Evolutionary conservation across 1,140 invertebrate species (phyloP).

Genomic region (Hycleus phaleratus): DNA sequence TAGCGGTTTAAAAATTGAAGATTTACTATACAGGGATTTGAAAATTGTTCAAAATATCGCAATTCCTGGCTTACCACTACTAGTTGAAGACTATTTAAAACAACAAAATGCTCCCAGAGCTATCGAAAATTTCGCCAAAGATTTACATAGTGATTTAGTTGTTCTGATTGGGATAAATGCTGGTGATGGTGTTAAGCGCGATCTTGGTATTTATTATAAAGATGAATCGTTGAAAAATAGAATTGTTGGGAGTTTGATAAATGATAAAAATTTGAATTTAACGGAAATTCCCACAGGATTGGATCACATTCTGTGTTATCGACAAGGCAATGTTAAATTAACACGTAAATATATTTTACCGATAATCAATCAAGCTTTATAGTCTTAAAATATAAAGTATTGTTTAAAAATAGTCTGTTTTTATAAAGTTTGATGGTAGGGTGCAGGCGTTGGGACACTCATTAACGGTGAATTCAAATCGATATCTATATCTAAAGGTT

Average conservation of each 20-base stretch:
- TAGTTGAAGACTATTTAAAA: conserved; percentile 47
- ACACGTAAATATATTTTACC: conserved; percentile 57
- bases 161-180: conserved; percentile 47
- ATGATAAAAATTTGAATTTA: conserved; percentile 29
- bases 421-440: conserved; percentile 48
- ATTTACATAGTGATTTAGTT: conserved; percentile 37
- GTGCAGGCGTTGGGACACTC: conserved; percentile 76
- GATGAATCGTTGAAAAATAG: conserved; percentile 12
- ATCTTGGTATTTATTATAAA: conserved; percentile 46
- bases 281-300: conserved; percentile 31
- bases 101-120: conserved; percentile 38
- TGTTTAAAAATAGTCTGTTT: conserved; percentile 8
- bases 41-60: conserved; percentile 41
- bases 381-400: conserved; percentile 8
- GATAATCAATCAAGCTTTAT: conserved; percentile 42
- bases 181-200: conserved; percentile 40
- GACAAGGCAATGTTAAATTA: conserved; percentile 47
- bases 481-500: conserved; percentile 50
- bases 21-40: conserved; percentile 44
- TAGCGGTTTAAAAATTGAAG: conserved; percentile 36
- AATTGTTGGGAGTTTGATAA: conserved; percentile 24
- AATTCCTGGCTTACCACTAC: conserved; percentile 45
- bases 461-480: conserved; percentile 78
- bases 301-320: conserved; percentile 39
- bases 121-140: conserved; percentile 43